Base-by-base conservation (phyloP, 2,888 invertebrate species). In the Gari tellinella region DNA sequence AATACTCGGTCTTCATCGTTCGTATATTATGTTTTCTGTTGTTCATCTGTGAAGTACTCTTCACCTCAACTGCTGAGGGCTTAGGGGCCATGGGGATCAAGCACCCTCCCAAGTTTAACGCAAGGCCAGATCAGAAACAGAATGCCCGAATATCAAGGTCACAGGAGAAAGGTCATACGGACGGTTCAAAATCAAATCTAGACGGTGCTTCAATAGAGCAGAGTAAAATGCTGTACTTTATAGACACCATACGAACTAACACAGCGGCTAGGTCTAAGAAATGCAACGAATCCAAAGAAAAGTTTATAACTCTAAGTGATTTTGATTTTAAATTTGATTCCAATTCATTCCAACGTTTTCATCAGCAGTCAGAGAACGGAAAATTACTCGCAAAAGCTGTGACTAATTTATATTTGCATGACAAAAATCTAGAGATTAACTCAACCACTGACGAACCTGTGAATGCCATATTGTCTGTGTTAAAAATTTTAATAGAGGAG, bases 401-500 rank as follows among this genome's bases (percentile, higher is more conserved):
- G 62, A 79, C 70, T 51, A 57, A 67, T 51, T 25, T 74, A 37
- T 72, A 61, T 43, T 49, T 17, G 31, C 45, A 72, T 48, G 43
- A 72, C 48, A 46, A 40, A 58, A 52, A 62, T 19, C 17, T 56
- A 21, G 26, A 64, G 37, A 51, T 67, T 21, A 46, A 37, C 40
- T 72, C 67, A 31, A 52, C 64, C 41, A 45, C 63, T 10, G 72
- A 79, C 45, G 64, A 56, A 21, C 61, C 67, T 40, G 52, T 66
- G 23, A 51, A 62, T n/a, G 67, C 64, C 21, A 65, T 79, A 21
- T 41, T 65, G 38, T 61, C 86, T 51, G 66, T 86, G 43, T 72
- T 85, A 21, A 80, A 85, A 63, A 78, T 77, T 21, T 68, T 82
- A 43, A 76, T 86, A 12, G 81, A 81, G 41, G 80, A 82, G 15